Conservation (phyloP, 2,113 vertebrate genomes). For the Amphiprion ocellaris region DNA sequence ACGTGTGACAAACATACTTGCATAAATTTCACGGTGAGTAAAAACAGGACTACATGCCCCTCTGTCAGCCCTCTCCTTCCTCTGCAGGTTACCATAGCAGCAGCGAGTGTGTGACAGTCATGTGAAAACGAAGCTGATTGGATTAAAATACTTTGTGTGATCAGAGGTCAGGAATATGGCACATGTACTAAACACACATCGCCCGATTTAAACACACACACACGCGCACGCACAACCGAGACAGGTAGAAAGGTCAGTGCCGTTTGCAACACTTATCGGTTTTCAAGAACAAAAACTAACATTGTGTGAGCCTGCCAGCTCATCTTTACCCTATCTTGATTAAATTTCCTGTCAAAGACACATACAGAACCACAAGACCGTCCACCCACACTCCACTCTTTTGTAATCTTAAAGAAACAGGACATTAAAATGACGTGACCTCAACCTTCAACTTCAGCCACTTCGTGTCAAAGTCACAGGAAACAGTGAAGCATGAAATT, state of each 20-base stretch:
- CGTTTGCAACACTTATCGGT: constrained; percentile 8
- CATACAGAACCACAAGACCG: constrained; percentile 29
- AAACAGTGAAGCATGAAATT: not conserved
- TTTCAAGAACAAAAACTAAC: constrained; percentile 21
- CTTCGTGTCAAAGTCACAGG: constrained; percentile 13
- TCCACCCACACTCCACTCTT: constrained; percentile 44
- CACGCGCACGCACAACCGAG: not conserved
- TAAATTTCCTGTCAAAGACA: constrained; percentile 67
- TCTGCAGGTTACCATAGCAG: constrained; percentile 81
- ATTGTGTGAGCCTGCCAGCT: constrained; percentile 11
- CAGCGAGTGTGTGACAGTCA: constrained; percentile 86
- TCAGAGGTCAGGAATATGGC: constrained; percentile 80
- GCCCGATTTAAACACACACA: constrained; percentile 23
- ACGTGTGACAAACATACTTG: not conserved
- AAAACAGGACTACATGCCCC: constrained; percentile 46
- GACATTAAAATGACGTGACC: constrained; percentile 44
- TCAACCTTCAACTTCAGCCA: constrained; percentile 31
- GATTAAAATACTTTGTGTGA: constrained; percentile 89
- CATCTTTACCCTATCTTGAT: constrained; percentile 49
- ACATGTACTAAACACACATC: constrained; percentile 72
- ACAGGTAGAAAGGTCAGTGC: constrained; percentile 7
- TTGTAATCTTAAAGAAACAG: constrained; percentile 63
- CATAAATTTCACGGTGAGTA: constrained; percentile 54
- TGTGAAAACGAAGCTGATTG: constrained; percentile 88
- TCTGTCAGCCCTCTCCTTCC: constrained; percentile 63